A percentile compares a stretch with the other conserved stretches of the same genome.
phyloP scores from a whole-genome alignment of 2,113 vertebrate genomes.

The Dunckerocampus dactyliophorus region DNA sequence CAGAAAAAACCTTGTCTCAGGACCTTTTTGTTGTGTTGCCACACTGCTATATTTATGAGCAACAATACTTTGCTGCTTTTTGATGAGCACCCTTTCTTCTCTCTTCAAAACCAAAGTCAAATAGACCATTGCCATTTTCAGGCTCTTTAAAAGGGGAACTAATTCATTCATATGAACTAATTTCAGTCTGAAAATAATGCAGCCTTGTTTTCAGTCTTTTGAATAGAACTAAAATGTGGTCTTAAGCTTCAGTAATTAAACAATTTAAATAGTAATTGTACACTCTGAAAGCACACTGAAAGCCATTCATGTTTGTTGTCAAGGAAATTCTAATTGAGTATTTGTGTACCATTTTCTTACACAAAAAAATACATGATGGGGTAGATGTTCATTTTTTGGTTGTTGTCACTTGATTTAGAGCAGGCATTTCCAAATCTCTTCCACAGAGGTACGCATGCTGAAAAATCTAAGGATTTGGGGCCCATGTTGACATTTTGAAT shows the following conservation, averaged over 20 bases:
- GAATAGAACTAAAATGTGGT: background rate
- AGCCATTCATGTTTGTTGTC: conserved; percentile 4
- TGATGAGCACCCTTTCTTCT: background rate
- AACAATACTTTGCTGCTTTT: background rate
- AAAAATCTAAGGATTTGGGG: too few species aligned
- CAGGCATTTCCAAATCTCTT: background rate
- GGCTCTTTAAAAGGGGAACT: background rate
- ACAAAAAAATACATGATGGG: background rate
- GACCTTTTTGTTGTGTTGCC: background rate
- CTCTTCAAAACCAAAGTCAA: background rate
- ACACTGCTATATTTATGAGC: conserved; percentile 1
- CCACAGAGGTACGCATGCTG: too few species aligned
- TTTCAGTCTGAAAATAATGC: background rate
- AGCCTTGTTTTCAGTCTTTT: conserved; percentile 1
- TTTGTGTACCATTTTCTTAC: background rate
- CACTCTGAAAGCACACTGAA: background rate
- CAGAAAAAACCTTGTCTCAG: background rate
- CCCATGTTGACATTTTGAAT: too few species aligned
- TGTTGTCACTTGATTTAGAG: conserved; percentile 2
- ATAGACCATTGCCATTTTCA: background rate
- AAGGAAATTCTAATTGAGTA: background rate
- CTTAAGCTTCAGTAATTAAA: conserved; percentile 1
- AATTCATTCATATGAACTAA: background rate
- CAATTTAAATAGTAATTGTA: background rate
- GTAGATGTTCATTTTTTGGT: background rate